A percentile compares a stretch with the other conserved stretches of the same genome.
These are phyloP conservation scores for Dicycla oo DNA, from an alignment of 2,888 invertebrate genomes.

Conservation along the genomic window DNA sequence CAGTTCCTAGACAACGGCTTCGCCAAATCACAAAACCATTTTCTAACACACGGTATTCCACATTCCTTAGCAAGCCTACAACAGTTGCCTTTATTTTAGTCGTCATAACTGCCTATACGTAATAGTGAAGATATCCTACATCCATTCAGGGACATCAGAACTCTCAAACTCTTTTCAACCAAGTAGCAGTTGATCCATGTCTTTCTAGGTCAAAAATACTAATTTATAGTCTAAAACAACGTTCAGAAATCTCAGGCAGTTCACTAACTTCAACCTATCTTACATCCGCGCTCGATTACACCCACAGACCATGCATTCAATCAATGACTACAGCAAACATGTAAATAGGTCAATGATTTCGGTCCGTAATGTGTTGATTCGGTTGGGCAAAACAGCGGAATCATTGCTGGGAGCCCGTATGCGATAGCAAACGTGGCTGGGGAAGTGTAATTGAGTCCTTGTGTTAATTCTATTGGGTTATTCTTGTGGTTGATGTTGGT, in stretches of 20 bases:
- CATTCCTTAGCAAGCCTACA: not conserved
- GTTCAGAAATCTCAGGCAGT: not conserved
- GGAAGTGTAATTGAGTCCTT: slow-evolving; percentile 35
- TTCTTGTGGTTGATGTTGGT: slow-evolving; percentile 1
- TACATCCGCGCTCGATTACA: slow-evolving; percentile 36
- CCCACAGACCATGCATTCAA: slow-evolving; percentile 44
- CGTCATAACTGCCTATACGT: too few species aligned
- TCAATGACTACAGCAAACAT: slow-evolving; percentile 58
- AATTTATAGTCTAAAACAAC: not conserved
- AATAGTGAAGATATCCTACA: too few species aligned
- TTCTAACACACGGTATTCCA: too few species aligned
- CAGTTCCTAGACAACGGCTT: not conserved
- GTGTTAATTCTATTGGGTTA: slow-evolving; percentile 11
- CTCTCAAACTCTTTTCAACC: not conserved
- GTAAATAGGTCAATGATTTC: slow-evolving; percentile 62
- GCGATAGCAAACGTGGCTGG: slow-evolving; percentile 3
- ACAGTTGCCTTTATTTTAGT: not conserved
- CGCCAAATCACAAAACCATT: not conserved
- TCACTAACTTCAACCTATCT: slow-evolving; percentile 5
- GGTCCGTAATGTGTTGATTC: slow-evolving; percentile 61
- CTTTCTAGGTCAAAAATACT: too few species aligned
- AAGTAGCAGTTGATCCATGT: not conserved
- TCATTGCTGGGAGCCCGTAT: slow-evolving; percentile 51
- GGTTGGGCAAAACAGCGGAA: slow-evolving; percentile 52
- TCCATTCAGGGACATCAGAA: not conserved